Evolutionary conservation across 2,113 vertebrate genomes (phyloP).

Genomic region (Channa maculata): DNA sequence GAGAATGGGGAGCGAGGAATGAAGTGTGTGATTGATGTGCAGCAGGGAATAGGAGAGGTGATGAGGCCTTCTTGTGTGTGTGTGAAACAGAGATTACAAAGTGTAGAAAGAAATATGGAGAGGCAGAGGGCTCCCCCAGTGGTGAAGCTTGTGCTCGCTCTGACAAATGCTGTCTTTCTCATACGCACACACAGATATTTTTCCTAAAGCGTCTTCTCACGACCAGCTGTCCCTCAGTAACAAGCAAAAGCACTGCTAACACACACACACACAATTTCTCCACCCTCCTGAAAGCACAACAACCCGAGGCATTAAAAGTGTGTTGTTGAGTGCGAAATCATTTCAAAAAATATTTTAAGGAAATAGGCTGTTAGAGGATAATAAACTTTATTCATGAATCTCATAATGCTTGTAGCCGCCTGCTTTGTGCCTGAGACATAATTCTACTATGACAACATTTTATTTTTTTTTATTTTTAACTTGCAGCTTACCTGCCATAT

Average conservation of each 20-base stretch:
- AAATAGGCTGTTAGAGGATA: conserved; percentile 12
- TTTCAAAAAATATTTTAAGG: conserved; percentile 6
- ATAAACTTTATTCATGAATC: conserved; percentile 40
- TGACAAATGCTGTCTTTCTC: not conserved
- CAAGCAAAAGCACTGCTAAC: conserved; percentile 24
- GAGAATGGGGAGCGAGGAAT: not conserved
- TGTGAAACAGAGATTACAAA: not conserved
- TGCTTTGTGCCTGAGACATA: conserved; percentile 17
- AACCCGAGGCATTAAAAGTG: conserved; percentile 4
- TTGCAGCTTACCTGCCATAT: conserved; percentile 21
- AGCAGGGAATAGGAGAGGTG: not conserved
- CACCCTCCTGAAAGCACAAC: not conserved
- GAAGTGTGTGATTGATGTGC: conserved; percentile 24
- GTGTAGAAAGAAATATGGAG: not conserved
- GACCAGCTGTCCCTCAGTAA: conserved; percentile 22
- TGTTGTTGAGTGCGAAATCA: not conserved
- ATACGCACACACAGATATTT: not conserved
- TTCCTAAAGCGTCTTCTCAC: conserved; percentile 23
- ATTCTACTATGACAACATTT: conserved; percentile 16
- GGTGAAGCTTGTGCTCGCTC: conserved; percentile 5
- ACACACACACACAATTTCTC: not conserved
- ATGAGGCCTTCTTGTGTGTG: conserved; percentile 13
- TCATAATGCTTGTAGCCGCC: conserved; percentile 6
- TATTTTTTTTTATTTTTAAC: conserved; percentile 27
- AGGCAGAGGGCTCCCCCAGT: not conserved